Conservation (phyloP, 1,140 invertebrate genomes). For the Catajapyx aquilonaris region DNA sequence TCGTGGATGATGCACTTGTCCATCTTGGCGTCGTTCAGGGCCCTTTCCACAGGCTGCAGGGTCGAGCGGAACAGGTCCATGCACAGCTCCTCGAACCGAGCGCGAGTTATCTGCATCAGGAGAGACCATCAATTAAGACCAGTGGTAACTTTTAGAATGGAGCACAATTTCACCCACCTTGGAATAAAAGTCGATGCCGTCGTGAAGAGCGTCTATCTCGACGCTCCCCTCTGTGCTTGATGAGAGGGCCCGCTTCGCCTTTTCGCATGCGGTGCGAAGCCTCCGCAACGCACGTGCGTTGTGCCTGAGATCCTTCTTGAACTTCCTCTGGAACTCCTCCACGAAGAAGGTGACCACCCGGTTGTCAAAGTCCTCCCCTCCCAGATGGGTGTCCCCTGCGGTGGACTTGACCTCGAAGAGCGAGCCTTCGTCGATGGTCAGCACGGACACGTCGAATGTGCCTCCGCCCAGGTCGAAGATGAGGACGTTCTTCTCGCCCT, state of each 20-base stretch:
- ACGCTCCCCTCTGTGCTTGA: constrained; percentile 14
- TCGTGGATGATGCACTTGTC: constrained; percentile 34
- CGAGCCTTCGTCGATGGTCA: constrained; percentile 66
- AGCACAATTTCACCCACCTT: too few species aligned
- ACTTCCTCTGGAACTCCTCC: constrained; percentile 38
- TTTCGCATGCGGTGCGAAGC: constrained; percentile 25
- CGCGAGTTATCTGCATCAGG: constrained; percentile 34
- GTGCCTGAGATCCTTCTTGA: constrained; percentile 31
- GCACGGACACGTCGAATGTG: constrained; percentile 66
- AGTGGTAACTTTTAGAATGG: too few species aligned
- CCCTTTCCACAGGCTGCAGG: constrained; percentile 12
- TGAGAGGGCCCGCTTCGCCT: constrained; percentile 10
- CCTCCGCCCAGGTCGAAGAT: too few species aligned
- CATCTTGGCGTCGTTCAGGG: constrained; percentile 32
- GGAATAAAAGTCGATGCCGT: constrained; percentile 40
- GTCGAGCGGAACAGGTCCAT: constrained; percentile 27
- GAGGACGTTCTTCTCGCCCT: too few species aligned
- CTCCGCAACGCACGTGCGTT: constrained; percentile 35
- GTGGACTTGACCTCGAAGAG: constrained; percentile 58
- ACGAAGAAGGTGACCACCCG: too few species aligned
- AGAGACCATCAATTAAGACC: too few species aligned
- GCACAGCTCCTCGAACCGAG: constrained; percentile 34
- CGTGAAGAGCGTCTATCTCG: constrained; percentile 26
- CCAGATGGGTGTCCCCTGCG: too few species aligned
- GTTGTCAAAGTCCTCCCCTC: too few species aligned